phyloP scores from a whole-genome alignment of 1,140 invertebrate genomes.

The Diabrotica virgifera region DNA sequence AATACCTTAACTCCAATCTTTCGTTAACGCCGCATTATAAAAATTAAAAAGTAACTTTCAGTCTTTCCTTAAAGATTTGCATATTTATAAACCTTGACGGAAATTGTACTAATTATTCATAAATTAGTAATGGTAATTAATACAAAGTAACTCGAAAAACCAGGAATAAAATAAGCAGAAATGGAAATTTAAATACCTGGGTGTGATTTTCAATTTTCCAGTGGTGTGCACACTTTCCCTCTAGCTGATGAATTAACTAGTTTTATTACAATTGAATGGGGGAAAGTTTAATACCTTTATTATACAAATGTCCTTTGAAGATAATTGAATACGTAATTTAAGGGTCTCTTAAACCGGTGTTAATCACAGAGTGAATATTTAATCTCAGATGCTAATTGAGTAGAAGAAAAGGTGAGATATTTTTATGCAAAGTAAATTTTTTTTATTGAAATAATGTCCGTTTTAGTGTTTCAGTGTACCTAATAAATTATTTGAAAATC shows the following conservation, averaged over 20 bases:
- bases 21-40: too few species aligned
- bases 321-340: neutral
- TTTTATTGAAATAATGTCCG: too few species aligned
- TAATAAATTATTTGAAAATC: too few species aligned
- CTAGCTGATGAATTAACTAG: neutral
- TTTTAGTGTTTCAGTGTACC: too few species aligned
- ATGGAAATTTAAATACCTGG: slow-evolving; percentile 29
- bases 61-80: slow-evolving; percentile 19
- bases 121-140: slow-evolving; percentile 33
- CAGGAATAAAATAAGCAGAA: slow-evolving; percentile 22
- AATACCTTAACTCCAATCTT: too few species aligned
- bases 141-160: slow-evolving; percentile 21
- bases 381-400: too few species aligned
- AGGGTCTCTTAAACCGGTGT: neutral
- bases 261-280: neutral
- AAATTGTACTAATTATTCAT: slow-evolving; percentile 28
- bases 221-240: neutral
- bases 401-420: too few species aligned
- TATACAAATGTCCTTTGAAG: neutral
- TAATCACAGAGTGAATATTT: too few species aligned
- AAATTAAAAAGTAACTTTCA: neutral
- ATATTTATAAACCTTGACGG: slow-evolving; percentile 30
- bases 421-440: too few species aligned
- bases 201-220: slow-evolving; percentile 18
- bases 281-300: neutral